Evolutionary conservation across 2,888 invertebrate species (phyloP).

Genomic region (Agriopis aurantiaria): DNA sequence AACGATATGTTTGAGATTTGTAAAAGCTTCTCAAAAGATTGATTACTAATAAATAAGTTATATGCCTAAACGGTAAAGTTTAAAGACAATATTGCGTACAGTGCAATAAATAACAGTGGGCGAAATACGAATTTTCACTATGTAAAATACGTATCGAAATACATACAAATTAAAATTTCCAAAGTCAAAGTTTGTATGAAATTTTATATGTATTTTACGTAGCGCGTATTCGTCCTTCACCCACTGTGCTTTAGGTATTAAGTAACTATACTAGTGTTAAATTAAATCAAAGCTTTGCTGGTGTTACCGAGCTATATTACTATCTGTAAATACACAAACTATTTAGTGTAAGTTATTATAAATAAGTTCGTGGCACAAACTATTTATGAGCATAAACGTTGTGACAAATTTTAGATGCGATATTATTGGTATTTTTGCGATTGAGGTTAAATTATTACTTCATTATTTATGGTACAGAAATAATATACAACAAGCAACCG

Average conservation of each 20-base stretch:
- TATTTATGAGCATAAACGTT: slow-evolving; percentile 9
- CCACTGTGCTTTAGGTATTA: slow-evolving; percentile 61
- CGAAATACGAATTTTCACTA: no score
- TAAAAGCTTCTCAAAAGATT: slow-evolving; percentile 22
- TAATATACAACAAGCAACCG: not conserved
- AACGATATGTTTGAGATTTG: slow-evolving; percentile 9
- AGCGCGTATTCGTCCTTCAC: no score
- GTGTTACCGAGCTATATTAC: slow-evolving; percentile 52
- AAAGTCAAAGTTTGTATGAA: no score
- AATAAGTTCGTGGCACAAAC: slow-evolving; percentile 20
- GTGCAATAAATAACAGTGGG: slow-evolving; percentile 63
- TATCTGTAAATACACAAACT: slow-evolving; percentile 50
- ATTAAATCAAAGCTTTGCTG: slow-evolving; percentile 38
- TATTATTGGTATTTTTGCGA: not conserved
- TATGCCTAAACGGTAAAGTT: slow-evolving; percentile 39
- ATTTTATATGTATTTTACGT: no score
- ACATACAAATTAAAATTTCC: no score
- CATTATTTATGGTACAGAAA: not conserved
- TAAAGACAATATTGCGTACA: slow-evolving; percentile 68
- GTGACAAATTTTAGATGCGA: not conserved
- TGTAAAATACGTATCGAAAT: no score
- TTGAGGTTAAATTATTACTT: not conserved
- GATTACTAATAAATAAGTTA: slow-evolving; percentile 9
- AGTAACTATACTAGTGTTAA: slow-evolving; percentile 31
- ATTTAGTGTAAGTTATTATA: slow-evolving; percentile 23